phyloP scores from a whole-genome alignment of 1,140 invertebrate genomes.

The Platorchestia sp. region DNA sequence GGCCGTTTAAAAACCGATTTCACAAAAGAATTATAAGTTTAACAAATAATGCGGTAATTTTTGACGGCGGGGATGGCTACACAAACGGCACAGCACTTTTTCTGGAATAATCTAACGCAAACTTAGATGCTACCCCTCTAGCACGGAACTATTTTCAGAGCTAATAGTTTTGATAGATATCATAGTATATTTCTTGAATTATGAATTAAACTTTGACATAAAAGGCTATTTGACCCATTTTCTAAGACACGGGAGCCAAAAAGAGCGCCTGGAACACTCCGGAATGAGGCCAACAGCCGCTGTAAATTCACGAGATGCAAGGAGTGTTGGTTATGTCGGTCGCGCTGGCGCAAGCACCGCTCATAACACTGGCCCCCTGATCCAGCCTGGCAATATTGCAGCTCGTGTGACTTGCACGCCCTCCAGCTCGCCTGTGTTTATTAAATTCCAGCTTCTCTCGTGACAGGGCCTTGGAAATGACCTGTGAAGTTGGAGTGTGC shows the following conservation, averaged over 20 bases:
- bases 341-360: neutral
- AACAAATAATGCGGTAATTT: too few species aligned
- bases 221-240: neutral
- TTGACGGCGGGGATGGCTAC: too few species aligned
- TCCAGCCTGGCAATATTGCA: neutral
- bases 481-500: neutral
- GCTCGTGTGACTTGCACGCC: neutral
- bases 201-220: neutral
- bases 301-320: neutral
- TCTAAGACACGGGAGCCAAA: neutral
- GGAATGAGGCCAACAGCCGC: neutral
- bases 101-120: neutral
- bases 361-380: neutral
- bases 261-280: neutral
- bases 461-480: neutral
- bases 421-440: neutral
- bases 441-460: constrained; percentile 7
- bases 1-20: too few species aligned
- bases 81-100: neutral
- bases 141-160: neutral
- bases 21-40: too few species aligned
- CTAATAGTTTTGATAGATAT: neutral
- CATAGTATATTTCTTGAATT: neutral
- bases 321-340: constrained; percentile 6
- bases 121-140: neutral